Conservation (phyloP, 1,140 invertebrate genomes). For the Epicauta chinensis region DNA sequence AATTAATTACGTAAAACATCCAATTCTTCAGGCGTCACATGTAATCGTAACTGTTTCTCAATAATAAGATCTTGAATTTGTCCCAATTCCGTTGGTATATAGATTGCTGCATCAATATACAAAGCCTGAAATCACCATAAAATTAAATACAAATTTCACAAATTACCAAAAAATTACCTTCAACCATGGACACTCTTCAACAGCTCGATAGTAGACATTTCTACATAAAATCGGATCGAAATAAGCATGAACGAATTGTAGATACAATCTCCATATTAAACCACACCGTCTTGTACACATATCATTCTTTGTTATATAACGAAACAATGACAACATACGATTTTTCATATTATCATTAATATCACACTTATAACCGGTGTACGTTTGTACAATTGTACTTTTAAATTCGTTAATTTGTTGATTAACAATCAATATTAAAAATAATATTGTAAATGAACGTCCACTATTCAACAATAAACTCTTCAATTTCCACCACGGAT, state of each 20-base stretch:
- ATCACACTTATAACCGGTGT: conserved; percentile 30
- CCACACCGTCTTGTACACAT: conserved; percentile 47
- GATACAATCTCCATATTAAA: conserved; percentile 52
- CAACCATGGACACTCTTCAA: conserved; percentile 64
- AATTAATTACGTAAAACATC: conserved; percentile 50
- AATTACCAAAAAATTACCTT: conserved; percentile 45
- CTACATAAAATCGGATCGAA: conserved; percentile 36
- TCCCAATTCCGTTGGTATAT: conserved; percentile 47
- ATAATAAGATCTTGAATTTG: conserved; percentile 64
- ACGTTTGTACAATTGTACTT: conserved; percentile 29
- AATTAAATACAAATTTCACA: neutral
- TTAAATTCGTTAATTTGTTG: conserved; percentile 28
- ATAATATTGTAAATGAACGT: conserved; percentile 35
- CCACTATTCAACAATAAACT: conserved; percentile 35
- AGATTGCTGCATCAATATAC: conserved; percentile 48
- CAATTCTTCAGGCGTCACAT: conserved; percentile 63
- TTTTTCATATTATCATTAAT: conserved; percentile 30
- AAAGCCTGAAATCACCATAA: conserved; percentile 41
- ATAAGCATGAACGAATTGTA: conserved; percentile 45
- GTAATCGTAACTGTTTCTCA: conserved; percentile 63
- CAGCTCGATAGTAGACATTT: conserved; percentile 46
- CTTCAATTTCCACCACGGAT: conserved; percentile 39
- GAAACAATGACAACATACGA: conserved; percentile 37
- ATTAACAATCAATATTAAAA: conserved; percentile 37
- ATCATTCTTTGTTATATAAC: conserved; percentile 35